Evolutionary conservation across 2,888 invertebrate genomes (phyloP).

Genomic region (Hirtodrosophila cameraria): DNA sequence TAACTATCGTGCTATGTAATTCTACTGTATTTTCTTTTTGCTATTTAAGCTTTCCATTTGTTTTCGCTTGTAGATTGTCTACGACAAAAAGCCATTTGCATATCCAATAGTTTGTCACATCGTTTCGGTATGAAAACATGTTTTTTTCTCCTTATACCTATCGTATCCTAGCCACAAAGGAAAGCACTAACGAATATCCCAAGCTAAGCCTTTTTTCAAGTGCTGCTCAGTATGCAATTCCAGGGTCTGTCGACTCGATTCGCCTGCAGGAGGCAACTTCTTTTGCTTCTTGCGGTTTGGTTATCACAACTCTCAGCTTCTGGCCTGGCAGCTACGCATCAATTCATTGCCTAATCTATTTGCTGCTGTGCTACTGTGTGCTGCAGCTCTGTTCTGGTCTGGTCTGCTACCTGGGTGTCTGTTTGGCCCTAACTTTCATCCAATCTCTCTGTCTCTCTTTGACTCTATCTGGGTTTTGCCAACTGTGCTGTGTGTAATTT

Average conservation of each 20-base stretch:
- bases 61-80: slow-evolving; percentile 47
- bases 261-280: slow-evolving; percentile 46
- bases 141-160: slow-evolving; percentile 36
- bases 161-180: slow-evolving; percentile 46
- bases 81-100: slow-evolving; percentile 57
- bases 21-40: slow-evolving; percentile 6
- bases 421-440: not conserved
- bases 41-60: slow-evolving; percentile 45
- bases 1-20: slow-evolving; percentile 25
- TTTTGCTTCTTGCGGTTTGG: slow-evolving; percentile 64
- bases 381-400: no score
- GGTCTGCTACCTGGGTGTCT: slow-evolving; percentile 42
- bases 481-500: slow-evolving; percentile 62
- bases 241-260: slow-evolving; percentile 34
- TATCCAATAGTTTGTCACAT: slow-evolving; percentile 67
- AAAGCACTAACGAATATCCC: slow-evolving; percentile 69
- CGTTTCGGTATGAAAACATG: slow-evolving; percentile 61
- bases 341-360: slow-evolving; percentile 78
- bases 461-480: slow-evolving; percentile 21
- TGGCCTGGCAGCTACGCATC: slow-evolving; percentile 76
- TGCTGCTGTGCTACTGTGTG: slow-evolving; percentile 63
- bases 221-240: slow-evolving; percentile 74
- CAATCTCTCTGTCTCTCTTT: slow-evolving; percentile 1
- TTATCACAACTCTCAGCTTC: slow-evolving; percentile 74
- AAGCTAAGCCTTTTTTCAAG: slow-evolving; percentile 72